A percentile compares a stretch with the other conserved stretches of the same genome.
Conservation (phyloP, 2,113 vertebrate genomes). For the Chionis minor region DNA sequence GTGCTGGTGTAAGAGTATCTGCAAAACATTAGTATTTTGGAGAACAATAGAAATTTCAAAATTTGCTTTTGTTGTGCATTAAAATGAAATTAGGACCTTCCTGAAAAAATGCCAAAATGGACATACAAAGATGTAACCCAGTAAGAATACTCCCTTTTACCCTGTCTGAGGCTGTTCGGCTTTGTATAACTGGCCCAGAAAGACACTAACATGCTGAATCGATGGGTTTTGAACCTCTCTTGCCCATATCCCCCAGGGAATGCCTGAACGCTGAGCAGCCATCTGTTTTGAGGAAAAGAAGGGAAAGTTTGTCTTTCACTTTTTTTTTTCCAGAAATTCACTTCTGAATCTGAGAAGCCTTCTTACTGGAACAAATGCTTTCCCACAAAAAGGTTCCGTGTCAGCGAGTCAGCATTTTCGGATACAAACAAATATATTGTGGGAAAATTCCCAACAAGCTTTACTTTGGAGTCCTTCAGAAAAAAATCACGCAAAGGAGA, state of each 20-base stretch:
- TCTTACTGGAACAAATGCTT: slow-evolving; percentile 27
- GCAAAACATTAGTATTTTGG: neutral
- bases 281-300: neutral
- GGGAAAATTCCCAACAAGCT: slow-evolving; percentile 43
- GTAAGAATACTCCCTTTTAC: neutral
- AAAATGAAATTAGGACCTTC: neutral
- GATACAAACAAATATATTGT: slow-evolving; percentile 45
- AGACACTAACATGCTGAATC: neutral
- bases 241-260: neutral
- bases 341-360: slow-evolving; percentile 27
- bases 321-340: neutral
- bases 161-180: neutral
- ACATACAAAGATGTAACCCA: neutral
- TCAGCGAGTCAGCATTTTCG: slow-evolving; percentile 24
- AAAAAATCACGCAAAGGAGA: neutral
- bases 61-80: neutral
- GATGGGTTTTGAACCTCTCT: neutral
- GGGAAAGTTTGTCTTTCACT: neutral
- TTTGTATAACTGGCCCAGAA: neutral
- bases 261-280: neutral
- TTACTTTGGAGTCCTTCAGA: slow-evolving; percentile 6
- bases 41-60: neutral
- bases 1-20: neutral
- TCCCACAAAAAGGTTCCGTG: slow-evolving; percentile 16
- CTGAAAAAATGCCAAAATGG: neutral